phyloP scores from a whole-genome alignment of 1,140 invertebrate species.

The Fopius arisanus region DNA sequence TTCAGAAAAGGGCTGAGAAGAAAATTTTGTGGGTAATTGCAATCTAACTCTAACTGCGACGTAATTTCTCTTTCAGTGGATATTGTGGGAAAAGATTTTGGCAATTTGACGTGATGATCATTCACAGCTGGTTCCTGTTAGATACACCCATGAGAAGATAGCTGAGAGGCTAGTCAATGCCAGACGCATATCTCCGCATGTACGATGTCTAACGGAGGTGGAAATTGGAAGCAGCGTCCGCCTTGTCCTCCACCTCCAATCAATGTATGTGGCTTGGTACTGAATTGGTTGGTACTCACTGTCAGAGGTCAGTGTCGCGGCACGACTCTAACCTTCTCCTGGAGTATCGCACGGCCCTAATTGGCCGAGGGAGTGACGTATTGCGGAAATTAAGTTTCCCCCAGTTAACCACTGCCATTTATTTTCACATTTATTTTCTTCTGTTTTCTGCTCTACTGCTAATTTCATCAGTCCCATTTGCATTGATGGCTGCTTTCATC shows the following conservation, averaged over 20 bases:
- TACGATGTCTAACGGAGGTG: conserved; percentile 24
- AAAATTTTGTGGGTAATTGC: no score
- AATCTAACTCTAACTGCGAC: no score
- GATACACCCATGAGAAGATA: neutral
- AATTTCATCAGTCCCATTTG: neutral
- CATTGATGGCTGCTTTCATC: neutral
- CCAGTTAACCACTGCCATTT: conserved; percentile 35
- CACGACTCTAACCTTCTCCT: conserved; percentile 35
- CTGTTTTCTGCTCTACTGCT: neutral
- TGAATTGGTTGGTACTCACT: neutral
- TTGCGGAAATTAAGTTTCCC: conserved; percentile 51
- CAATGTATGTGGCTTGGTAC: conserved; percentile 11
- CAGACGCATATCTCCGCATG: conserved; percentile 25
- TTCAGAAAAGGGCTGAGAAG: no score
- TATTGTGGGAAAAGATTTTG: no score
- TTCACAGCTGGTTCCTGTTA: neutral
- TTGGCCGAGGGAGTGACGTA: conserved; percentile 46
- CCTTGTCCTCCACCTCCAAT: conserved; percentile 2
- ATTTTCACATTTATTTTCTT: neutral
- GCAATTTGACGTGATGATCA: neutral
- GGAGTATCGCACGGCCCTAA: conserved; percentile 48
- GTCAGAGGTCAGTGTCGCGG: conserved; percentile 36
- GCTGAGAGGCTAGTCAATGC: conserved; percentile 11
- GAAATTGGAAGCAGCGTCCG: conserved; percentile 35
- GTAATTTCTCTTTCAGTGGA: no score